A percentile compares a stretch with the other conserved stretches of the same genome.
Evolutionary conservation across 2,113 vertebrate genomes (phyloP).

Genomic region (Oreochromis aureus): DNA sequence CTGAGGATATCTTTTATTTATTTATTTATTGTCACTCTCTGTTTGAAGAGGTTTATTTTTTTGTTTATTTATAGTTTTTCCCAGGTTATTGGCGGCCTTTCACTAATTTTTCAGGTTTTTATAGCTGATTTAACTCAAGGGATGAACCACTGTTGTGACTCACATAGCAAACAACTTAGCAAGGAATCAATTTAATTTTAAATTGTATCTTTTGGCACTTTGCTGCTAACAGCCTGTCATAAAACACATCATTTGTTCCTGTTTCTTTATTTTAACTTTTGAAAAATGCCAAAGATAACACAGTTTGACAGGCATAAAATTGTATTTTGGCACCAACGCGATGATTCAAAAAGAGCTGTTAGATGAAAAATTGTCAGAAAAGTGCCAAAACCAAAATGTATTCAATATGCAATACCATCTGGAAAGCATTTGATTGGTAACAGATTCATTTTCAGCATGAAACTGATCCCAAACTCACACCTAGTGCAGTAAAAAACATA

Average conservation of each 20-base stretch:
- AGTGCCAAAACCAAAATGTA: neutral
- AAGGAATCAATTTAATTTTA: neutral
- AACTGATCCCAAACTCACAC: neutral
- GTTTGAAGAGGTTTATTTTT: neutral
- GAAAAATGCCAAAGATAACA: neutral
- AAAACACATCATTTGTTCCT: neutral
- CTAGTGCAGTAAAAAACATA: accelerated
- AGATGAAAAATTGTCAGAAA: accelerated
- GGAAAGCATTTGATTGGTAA: neutral
- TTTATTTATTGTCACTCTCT: neutral
- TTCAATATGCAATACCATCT: accelerated
- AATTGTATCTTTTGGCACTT: neutral
- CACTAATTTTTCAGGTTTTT: neutral
- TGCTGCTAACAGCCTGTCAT: neutral
- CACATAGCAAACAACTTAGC: neutral
- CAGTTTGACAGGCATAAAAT: neutral
- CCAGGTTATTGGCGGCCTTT: neutral
- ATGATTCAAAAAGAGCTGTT: neutral
- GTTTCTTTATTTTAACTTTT: neutral
- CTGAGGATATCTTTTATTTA: neutral
- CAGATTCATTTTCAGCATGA: neutral
- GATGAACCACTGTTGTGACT: neutral
- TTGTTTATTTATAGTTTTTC: neutral
- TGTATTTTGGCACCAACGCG: neutral
- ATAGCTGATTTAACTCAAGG: neutral